Evolutionary conservation across 2,797 vertebrate species (phyloP).

Genomic region (Sebastes elongatus): DNA sequence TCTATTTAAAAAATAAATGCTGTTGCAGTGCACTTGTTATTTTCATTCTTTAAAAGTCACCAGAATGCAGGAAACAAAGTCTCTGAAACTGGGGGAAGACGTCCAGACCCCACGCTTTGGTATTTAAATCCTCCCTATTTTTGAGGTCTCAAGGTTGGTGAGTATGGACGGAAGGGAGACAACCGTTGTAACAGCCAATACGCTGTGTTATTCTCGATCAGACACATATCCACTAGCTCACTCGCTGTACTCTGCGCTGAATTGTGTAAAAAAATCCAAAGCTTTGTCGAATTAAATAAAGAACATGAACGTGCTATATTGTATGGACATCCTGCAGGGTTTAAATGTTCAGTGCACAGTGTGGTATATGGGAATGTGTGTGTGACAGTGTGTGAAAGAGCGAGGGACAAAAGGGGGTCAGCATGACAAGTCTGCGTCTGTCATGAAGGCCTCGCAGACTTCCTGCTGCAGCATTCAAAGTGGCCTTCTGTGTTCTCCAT

Average conservation of each 20-base stretch:
- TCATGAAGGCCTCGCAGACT: constrained; percentile 60
- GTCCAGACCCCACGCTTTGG: too few relatives aligned
- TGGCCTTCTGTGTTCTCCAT: constrained; percentile 63
- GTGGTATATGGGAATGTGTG: constrained; percentile 20
- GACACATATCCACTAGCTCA: neutral
- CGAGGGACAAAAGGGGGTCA: constrained; percentile 46
- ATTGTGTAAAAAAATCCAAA: neutral
- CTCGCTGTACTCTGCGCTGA: neutral
- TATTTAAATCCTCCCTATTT: too few relatives aligned
- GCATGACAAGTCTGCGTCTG: constrained; percentile 55
- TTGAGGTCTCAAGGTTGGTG: too few relatives aligned
- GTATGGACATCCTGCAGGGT: constrained; percentile 2
- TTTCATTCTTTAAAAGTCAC: too few relatives aligned
- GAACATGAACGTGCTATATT: neutral
- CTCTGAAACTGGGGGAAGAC: too few relatives aligned
- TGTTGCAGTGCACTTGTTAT: too few relatives aligned
- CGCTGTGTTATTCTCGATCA: neutral
- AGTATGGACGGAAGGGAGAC: neutral
- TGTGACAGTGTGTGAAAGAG: constrained; percentile 6
- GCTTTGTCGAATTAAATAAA: neutral
- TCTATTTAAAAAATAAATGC: too few relatives aligned
- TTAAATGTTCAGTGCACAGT: neutral
- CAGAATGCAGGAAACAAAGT: too few relatives aligned
- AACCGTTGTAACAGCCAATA: neutral
- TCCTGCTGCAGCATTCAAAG: constrained; percentile 70